Evolutionary conservation across 2,888 invertebrate genomes (phyloP), one percentile per base, ranked within the genome.

Genomic region (Nebria brevicollis): DNA sequence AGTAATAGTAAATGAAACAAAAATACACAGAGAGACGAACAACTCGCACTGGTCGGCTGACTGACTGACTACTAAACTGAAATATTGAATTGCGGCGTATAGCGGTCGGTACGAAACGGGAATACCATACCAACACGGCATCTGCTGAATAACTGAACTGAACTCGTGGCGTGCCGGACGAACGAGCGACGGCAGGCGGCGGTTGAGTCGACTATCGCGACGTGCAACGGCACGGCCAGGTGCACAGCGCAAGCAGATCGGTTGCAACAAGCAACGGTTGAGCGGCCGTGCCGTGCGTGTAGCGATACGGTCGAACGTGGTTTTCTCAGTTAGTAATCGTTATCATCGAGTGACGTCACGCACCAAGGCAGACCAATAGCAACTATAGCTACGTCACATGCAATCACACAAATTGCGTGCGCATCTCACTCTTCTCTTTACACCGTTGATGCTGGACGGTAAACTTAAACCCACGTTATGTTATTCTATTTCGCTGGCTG

Each of bases 301-400:
- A 54, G 65, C 78, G 78, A 75, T 77, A 77, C 73, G 83, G 75
- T 75, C 80, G 75, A 77, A 77, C 81, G 81, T 76, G 77, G 72
- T 70, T 66, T 76, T 54, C 54, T 54, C 54, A 54, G 54, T 54
- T 85, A 86, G 87, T 87, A 88, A 88, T 89, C 88, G 88, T 89
- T 89, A 89, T 87, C 84, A 26, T 26, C 34, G 83, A 84, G 86
- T 89, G 89, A 89, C 89, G 89, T 89, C 89, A 89, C 86, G 84
- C 83, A 83, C 83, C 83, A 83, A 83, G 75, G 84, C 83, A 86
- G 85, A 86, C 89, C 89, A 89, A 89, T 89, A 85, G 88, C 86
- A 85, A 86, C 85, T 84, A 83, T 72, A 83, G 83, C 87, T 87
- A 89, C 89, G 89, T 89, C 89, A 89, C 87, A 83, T 54, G 82